Percentiles rank a stretch among this genome's conserved stretches.
Conservation (phyloP, 2,113 vertebrate species). For the Pteronura brasiliensis region DNA sequence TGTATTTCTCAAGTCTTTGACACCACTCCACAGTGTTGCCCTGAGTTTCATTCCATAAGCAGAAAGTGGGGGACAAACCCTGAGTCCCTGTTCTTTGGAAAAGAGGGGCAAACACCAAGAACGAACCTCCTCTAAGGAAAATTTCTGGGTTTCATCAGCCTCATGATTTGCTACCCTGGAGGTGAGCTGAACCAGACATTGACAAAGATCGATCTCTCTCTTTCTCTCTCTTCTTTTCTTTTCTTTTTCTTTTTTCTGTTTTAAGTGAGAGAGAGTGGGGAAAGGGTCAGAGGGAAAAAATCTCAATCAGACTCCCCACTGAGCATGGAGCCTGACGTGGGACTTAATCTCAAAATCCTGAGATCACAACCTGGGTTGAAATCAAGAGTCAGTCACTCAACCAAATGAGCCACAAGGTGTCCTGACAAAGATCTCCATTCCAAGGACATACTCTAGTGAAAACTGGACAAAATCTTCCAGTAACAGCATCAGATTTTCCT, state of each 20-base stretch:
- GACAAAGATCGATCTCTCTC: background rate
- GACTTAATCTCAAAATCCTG: background rate
- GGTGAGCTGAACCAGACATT: background rate
- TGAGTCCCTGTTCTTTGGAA: too few relatives aligned
- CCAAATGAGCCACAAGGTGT: background rate
- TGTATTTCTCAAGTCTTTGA: background rate
- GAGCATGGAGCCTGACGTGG: background rate
- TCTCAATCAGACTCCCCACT: background rate
- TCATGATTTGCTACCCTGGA: background rate
- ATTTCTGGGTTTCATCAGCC: background rate
- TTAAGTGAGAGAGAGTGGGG: too few relatives aligned
- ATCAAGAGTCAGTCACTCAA: background rate
- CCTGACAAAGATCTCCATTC: background rate
- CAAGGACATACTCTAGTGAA: background rate
- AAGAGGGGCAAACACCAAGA: rapidly evolving
- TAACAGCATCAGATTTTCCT: background rate
- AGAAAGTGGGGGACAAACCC: background rate
- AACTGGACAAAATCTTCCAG: background rate
- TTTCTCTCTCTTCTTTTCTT: too few relatives aligned
- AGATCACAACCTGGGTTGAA: background rate
- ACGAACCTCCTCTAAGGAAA: background rate
- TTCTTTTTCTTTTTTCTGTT: too few relatives aligned
- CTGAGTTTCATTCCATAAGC: background rate
- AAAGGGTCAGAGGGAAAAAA: too few relatives aligned
- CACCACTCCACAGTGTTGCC: background rate